A percentile compares a stretch with the other conserved stretches of the same genome.
These are phyloP conservation scores for Xylocopa sonorina DNA, from an alignment of 1,140 invertebrate genomes.

Conservation along the genomic window DNA sequence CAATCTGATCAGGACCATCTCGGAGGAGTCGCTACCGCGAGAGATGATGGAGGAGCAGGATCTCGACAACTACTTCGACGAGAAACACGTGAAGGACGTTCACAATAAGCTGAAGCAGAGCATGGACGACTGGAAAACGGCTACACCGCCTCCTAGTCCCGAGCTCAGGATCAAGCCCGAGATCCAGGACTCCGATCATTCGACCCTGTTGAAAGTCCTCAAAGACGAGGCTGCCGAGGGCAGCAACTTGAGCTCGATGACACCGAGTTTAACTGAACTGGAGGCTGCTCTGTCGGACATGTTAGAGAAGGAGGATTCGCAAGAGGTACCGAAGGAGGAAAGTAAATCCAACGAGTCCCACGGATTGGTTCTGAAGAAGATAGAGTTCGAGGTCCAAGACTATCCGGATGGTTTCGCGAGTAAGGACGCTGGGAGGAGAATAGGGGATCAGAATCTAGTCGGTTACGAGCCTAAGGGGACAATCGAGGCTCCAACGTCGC, in stretches of 20 bases:
- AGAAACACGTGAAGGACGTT: conserved; percentile 59
- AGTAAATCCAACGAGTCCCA: not conserved
- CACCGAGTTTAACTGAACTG: conserved; percentile 78
- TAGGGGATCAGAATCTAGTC: not conserved
- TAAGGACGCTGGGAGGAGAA: not conserved
- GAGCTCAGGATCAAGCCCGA: conserved; percentile 70
- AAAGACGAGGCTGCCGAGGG: conserved; percentile 67
- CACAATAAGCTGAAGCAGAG: conserved; percentile 55
- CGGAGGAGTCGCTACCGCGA: conserved; percentile 78
- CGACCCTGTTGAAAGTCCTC: conserved; percentile 70
- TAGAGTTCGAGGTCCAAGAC: conserved; percentile 65
- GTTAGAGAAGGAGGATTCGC: conserved; percentile 75
- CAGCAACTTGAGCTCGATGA: conserved; percentile 78
- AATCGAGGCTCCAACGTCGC: conserved; percentile 16
- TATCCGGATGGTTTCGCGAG: conserved; percentile 12
- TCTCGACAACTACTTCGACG: conserved; percentile 67
- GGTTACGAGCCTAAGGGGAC: not conserved
- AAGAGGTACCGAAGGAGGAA: conserved; percentile 26
- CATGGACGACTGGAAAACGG: conserved; percentile 41
- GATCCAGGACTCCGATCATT: conserved; percentile 66
- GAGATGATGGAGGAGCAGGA: conserved; percentile 74
- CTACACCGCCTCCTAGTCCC: conserved; percentile 74
- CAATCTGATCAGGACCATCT: conserved; percentile 73
- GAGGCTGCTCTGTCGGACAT: conserved; percentile 79
- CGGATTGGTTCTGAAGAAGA: conserved; percentile 54